Conservation (phyloP, 2,113 vertebrate species). For the Cinclus mexicanus region DNA sequence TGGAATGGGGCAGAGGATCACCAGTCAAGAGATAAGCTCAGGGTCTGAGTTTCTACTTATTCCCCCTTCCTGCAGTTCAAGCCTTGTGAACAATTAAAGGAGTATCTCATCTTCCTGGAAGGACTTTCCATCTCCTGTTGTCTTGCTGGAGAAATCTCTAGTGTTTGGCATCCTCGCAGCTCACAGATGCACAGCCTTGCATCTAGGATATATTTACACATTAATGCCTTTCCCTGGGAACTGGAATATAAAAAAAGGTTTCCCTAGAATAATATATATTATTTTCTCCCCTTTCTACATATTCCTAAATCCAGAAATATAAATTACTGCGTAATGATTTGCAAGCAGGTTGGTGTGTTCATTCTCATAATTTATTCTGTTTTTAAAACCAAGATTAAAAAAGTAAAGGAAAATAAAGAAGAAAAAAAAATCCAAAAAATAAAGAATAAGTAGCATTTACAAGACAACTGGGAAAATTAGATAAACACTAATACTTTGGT, state of each 20-base stretch:
- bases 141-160: background rate
- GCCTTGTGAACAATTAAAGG: background rate
- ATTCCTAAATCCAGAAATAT: background rate
- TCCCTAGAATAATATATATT: background rate
- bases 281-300: background rate
- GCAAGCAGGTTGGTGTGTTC: background rate
- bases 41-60: background rate
- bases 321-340: background rate
- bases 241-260: background rate
- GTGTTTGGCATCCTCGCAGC: background rate
- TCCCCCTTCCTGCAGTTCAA: background rate
- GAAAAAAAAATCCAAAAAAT: background rate
- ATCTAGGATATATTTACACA: background rate
- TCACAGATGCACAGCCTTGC: background rate
- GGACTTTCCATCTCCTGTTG: background rate
- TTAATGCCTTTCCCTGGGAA: background rate
- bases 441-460: constrained; percentile 34
- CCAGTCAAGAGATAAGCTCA: background rate
- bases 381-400: constrained; percentile 38
- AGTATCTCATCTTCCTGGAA: background rate
- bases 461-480: constrained; percentile 40
- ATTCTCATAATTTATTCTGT: background rate
- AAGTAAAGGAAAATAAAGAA: background rate
- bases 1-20: background rate
- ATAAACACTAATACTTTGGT: background rate